Conservation (phyloP, 2,888 invertebrate species). For the Metallyticus violacea region DNA sequence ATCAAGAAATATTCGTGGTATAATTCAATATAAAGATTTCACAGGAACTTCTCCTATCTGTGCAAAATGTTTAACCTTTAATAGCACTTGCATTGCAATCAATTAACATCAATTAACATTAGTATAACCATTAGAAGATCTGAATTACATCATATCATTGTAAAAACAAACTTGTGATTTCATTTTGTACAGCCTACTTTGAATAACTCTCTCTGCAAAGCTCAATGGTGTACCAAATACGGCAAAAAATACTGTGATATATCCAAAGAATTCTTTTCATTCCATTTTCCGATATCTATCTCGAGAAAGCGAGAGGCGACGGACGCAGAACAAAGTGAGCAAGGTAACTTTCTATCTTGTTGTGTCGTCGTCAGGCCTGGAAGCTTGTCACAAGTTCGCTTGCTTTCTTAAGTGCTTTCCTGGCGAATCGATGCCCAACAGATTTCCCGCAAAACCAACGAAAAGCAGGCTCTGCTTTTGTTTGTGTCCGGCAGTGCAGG, state of each 20-base stretch:
- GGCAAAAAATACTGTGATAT: neutral
- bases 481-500: neutral
- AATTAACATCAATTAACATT: no score
- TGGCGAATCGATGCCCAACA: neutral
- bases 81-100: no score
- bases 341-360: neutral
- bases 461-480: neutral
- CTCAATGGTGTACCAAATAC: neutral
- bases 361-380: neutral
- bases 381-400: neutral
- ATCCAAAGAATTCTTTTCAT: neutral
- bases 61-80: no score
- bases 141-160: no score
- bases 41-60: no score
- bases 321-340: neutral
- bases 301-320: neutral
- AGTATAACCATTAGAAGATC: no score
- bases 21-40: no score
- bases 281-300: neutral
- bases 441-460: neutral
- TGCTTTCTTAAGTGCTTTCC: neutral
- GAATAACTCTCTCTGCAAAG: neutral
- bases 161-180: neutral
- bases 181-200: neutral
- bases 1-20: no score